Evolutionary conservation across 2,797 vertebrate species (phyloP).

Genomic region (Etheostoma perlongum): DNA sequence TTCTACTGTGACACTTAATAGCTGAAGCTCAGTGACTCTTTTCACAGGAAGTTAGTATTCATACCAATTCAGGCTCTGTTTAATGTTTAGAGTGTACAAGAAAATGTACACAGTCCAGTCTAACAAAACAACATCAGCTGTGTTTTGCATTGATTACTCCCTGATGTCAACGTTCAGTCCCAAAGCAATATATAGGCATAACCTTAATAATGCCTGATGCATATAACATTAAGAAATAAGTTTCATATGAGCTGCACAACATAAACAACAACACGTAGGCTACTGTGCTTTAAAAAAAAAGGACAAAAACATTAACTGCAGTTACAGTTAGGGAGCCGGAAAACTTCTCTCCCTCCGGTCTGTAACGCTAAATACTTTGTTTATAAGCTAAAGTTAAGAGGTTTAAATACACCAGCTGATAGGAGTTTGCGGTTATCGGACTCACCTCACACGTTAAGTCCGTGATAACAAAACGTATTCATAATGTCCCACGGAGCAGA

Average conservation of each 20-base stretch:
- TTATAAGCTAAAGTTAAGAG: constrained; percentile 38
- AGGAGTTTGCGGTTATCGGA: constrained; percentile 16
- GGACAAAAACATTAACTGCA: constrained; percentile 17
- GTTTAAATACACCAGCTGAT: constrained; percentile 45
- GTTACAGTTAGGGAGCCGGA: constrained; percentile 3
- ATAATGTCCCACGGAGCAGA: neutral
- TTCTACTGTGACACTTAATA: neutral
- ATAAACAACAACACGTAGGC: neutral
- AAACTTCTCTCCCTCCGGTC: constrained; percentile 53
- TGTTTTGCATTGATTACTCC: constrained; percentile 1
- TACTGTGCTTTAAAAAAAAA: neutral
- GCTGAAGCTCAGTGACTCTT: constrained; percentile 1
- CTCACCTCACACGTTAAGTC: constrained; percentile 63
- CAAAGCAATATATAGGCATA: neutral
- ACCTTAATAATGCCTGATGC: too few relatives aligned
- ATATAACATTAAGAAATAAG: neutral
- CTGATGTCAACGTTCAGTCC: constrained; percentile 30
- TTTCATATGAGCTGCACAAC: constrained; percentile 1
- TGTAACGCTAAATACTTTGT: constrained; percentile 10
- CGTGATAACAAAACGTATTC: constrained; percentile 53
- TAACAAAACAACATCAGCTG: constrained; percentile 4
- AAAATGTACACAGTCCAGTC: neutral
- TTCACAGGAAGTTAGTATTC: neutral
- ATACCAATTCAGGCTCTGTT: neutral
- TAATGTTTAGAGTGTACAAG: neutral